Conservation (phyloP, 2,797 vertebrate genomes). For the Jordanella pulchra region DNA sequence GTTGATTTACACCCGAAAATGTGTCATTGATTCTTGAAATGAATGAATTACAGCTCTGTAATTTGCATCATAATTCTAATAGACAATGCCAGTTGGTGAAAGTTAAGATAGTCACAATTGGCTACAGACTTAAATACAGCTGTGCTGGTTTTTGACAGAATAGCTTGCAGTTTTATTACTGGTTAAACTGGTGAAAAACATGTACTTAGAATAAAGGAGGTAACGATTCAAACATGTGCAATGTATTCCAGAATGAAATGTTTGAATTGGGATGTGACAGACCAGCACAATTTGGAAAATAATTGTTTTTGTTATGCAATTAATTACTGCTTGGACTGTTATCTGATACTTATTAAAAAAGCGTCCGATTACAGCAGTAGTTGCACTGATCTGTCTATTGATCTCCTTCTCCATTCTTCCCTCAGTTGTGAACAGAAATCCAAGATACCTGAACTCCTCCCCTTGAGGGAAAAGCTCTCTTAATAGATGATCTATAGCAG, state of each 20-base stretch:
- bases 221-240: too few relatives aligned
- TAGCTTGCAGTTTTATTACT: not conserved
- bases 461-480: too few relatives aligned
- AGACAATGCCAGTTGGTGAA: not conserved
- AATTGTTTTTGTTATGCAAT: too few relatives aligned
- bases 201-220: not conserved
- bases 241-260: not conserved
- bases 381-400: too few relatives aligned
- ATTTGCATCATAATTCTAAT: not conserved
- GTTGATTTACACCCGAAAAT: slow-evolving; percentile 1
- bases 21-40: slow-evolving; percentile 1
- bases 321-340: too few relatives aligned
- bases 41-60: not conserved
- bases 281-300: not conserved
- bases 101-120: not conserved
- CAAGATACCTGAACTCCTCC: too few relatives aligned
- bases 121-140: not conserved
- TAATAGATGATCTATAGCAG: too few relatives aligned
- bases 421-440: too few relatives aligned
- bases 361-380: too few relatives aligned
- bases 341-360: too few relatives aligned
- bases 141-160: not conserved
- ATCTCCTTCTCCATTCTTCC: too few relatives aligned
- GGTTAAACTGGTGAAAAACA: not conserved
- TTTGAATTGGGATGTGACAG: not conserved